These are phyloP conservation scores for Hedychridium roseum DNA, from an alignment of 2,888 invertebrate genomes.

Conservation along the genomic window DNA sequence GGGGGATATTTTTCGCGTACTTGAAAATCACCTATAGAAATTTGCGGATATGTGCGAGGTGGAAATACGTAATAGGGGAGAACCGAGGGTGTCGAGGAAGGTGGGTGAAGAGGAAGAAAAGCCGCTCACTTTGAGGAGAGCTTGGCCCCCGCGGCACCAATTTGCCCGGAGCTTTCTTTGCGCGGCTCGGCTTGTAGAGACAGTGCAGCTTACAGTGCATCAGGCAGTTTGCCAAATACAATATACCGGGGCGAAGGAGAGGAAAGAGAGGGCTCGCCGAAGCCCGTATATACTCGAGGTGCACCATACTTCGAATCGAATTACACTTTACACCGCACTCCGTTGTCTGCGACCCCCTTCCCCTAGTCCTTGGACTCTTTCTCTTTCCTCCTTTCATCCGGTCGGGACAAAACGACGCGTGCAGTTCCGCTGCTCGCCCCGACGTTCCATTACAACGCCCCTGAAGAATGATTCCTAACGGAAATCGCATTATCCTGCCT, in stretches of 20 bases:
- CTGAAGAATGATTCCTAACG: neutral
- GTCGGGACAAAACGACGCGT: neutral
- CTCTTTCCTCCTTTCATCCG: neutral
- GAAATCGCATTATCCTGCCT: neutral
- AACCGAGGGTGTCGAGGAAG: too few species aligned
- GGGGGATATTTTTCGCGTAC: too few species aligned
- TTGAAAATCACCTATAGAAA: too few species aligned
- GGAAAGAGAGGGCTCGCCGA: conserved; percentile 13
- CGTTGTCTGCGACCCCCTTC: conserved; percentile 5
- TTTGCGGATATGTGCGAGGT: too few species aligned
- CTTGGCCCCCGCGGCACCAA: conserved; percentile 29
- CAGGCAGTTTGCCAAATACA: conserved; percentile 42
- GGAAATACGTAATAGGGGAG: too few species aligned
- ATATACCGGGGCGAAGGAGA: conserved; percentile 21
- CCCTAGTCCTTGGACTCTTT: neutral
- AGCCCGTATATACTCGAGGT: conserved; percentile 6
- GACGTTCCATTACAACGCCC: neutral
- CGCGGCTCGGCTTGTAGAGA: conserved; percentile 13
- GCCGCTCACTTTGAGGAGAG: conserved; percentile 12
- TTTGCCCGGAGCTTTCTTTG: conserved; percentile 28
- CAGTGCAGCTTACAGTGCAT: conserved; percentile 23
- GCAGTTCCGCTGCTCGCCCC: neutral
- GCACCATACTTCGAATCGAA: conserved; percentile 24
- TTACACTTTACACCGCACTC: conserved; percentile 27
- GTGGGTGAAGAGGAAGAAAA: neutral